Evolutionary conservation across 2,888 invertebrate species (phyloP), one percentile per base, ranked within the genome.

Genomic region (Podotricha telesiphe): DNA sequence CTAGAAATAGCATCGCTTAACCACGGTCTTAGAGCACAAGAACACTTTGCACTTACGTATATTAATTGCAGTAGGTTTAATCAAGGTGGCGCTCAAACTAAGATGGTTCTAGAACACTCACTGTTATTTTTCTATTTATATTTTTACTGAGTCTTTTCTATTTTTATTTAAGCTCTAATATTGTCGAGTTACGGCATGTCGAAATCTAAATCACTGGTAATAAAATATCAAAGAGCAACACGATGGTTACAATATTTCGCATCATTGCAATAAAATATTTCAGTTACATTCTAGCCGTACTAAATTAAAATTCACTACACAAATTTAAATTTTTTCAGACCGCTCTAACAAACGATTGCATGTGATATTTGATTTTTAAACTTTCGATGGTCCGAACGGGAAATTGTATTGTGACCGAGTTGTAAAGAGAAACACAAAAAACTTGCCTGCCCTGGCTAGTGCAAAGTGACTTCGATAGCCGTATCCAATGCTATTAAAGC

Each of bases 291-390:
- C 11, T 10, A 1, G 4, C 11, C 17, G 34, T 34, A 55, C 34
- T 11, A 55, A 53, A 55, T 37, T 55, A 53, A 34, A 34, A 55
- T 55, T 37, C 34, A 37, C 34, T 34, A 34, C 5, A 11, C 17
- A 55, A 37, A 37, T 37, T 34, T 19, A 6, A 17, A 34, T 17
- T 34, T 34, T 55, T 58, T 3, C 7, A 20, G n/a, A n/a, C n/a
- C n/a, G n/a, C n/a, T n/a, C n/a, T n/a, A 58, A 40, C 40, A n/a
- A 58, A 56, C 20, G 40, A 20, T 58, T 40, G 40, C 15, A 1
- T 3, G 20, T 8, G 15, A 20, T 42, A 58, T 20, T 42, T 58
- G 58, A 42, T 58, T 58, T 58, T 42, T 22, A 42, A 15, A 42
- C 4, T 42, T 48, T 58, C 13, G n/a, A 10, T n/a, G 22, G 58